These are phyloP conservation scores for Trachops cirrhosus DNA, from an alignment of 2,797 vertebrate species.

Conservation along the genomic window DNA sequence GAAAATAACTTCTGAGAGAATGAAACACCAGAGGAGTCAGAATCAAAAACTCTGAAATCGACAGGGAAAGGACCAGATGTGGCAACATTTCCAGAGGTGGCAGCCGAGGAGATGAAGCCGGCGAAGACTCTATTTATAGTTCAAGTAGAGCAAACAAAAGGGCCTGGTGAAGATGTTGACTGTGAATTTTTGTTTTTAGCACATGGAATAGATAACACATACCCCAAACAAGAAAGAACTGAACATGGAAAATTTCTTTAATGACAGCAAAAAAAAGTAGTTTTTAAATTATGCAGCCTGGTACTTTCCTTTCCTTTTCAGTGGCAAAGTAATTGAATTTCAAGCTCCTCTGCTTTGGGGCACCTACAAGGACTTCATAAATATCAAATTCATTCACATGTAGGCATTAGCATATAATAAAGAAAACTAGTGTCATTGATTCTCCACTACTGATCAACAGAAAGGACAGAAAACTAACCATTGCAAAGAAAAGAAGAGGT, in stretches of 20 bases:
- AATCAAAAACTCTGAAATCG: neutral
- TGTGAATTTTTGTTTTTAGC: constrained; percentile 26
- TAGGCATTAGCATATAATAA: neutral
- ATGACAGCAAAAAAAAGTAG: neutral
- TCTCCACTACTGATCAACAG: neutral
- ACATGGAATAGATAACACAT: neutral
- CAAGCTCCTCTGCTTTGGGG: neutral
- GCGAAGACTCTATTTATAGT: neutral
- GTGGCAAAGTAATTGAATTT: neutral
- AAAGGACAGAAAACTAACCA: neutral
- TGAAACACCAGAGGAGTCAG: constrained; percentile 58
- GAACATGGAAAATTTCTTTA: constrained; percentile 50
- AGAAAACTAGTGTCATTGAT: neutral
- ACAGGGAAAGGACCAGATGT: neutral
- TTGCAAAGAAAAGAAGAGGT: constrained; percentile 6
- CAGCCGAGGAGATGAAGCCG: neutral
- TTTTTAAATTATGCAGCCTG: constrained; percentile 30
- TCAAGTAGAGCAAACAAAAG: neutral
- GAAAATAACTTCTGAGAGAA: constrained; percentile 71
- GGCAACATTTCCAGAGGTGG: neutral
- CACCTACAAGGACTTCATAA: accelerated
- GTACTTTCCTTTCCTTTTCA: neutral
- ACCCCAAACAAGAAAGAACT: neutral
- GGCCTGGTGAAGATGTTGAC: constrained; percentile 16
- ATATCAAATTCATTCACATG: neutral